Conservation (phyloP, 2,888 invertebrate species). For the Drosophila crucigera region DNA sequence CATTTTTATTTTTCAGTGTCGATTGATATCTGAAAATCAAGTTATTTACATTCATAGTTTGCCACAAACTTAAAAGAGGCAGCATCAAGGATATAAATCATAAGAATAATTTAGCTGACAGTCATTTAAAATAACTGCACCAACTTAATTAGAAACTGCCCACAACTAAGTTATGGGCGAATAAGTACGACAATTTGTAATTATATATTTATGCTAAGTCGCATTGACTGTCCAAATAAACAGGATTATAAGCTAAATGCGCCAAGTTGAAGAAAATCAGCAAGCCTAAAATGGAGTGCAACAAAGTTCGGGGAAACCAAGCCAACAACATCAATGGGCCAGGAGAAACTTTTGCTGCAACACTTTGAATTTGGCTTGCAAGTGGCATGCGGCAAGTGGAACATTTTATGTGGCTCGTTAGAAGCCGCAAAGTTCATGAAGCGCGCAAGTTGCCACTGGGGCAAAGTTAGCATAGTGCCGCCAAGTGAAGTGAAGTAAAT, state of each 20-base stretch:
- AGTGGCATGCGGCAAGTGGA: conserved; percentile 48
- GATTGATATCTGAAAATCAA: not conserved
- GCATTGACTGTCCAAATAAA: conserved; percentile 1
- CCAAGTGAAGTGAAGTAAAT: conserved; percentile 18
- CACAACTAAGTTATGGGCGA: not conserved
- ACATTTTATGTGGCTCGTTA: conserved; percentile 63
- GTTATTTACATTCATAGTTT: not conserved
- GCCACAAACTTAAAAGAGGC: not conserved
- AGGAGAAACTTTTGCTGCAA: conserved; percentile 53
- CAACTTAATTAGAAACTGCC: not conserved
- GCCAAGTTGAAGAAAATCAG: conserved; percentile 15
- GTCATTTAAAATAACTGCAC: not conserved
- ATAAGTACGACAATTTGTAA: conserved; percentile 6
- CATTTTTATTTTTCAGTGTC: not conserved
- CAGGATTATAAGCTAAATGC: conserved; percentile 4
- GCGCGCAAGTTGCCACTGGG: conserved; percentile 32
- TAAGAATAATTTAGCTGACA: not conserved
- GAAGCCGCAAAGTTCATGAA: conserved; percentile 54
- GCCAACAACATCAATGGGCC: conserved; percentile 29
- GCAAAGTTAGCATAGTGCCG: conserved; percentile 6
- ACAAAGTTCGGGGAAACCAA: conserved; percentile 17
- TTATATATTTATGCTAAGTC: conserved; percentile 2
- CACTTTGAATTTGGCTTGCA: conserved; percentile 52
- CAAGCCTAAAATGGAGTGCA: conserved; percentile 7
- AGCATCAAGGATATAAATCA: not conserved